phyloP scores from a whole-genome alignment of 1,140 invertebrate genomes.

The Papilio dardanus region DNA sequence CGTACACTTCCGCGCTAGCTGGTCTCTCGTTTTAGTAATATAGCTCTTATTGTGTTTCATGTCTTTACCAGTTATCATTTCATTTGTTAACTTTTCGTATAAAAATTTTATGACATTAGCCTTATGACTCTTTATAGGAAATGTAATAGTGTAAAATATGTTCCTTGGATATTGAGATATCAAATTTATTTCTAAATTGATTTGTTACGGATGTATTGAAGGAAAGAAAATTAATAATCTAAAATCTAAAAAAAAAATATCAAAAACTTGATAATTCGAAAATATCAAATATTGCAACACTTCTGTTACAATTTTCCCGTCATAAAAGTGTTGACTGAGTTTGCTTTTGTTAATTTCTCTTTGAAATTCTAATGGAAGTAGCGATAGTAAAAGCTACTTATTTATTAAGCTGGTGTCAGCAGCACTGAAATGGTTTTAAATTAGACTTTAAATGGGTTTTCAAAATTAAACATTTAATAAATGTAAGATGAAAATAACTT shows the following conservation, averaged over 20 bases:
- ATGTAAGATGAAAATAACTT: not conserved
- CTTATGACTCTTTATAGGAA: not conserved
- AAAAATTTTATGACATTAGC: not conserved
- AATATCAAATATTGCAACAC: not conserved
- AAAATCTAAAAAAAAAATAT: too few species aligned
- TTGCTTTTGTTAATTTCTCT: slow-evolving; percentile 14
- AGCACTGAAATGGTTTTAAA: not conserved
- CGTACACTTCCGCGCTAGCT: not conserved
- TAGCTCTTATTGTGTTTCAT: not conserved
- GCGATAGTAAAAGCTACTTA: not conserved
- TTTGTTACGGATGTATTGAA: too few species aligned
- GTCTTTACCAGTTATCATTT: not conserved
- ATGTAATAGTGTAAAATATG: not conserved
- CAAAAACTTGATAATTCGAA: not conserved
- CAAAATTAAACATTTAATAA: not conserved
- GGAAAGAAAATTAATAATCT: too few species aligned
- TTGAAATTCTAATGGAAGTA: slow-evolving; percentile 7
- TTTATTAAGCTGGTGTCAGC: not conserved
- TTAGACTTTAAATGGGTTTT: slow-evolving; percentile 1
- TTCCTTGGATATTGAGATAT: too few species aligned
- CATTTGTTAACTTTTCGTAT: slow-evolving; percentile 5
- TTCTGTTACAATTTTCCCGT: not conserved
- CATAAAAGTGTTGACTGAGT: not conserved
- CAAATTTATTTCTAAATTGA: too few species aligned
- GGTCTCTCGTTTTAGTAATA: not conserved